Base-by-base conservation (phyloP, 2,113 vertebrate species). In the Nestor notabilis region DNA sequence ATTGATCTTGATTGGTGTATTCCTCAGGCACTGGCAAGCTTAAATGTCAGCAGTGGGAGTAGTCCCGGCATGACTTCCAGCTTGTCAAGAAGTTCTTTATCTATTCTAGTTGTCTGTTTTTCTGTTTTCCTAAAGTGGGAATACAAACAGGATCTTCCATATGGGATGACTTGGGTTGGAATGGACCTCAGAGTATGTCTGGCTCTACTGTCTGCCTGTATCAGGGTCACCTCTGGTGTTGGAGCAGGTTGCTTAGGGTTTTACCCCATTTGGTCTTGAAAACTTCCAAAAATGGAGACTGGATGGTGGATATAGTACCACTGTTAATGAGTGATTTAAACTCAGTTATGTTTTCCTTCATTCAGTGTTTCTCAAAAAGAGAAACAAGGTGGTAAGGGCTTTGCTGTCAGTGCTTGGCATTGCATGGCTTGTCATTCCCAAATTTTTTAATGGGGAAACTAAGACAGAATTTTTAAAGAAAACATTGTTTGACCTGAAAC, bases 11-110 rank as follows among this genome's bases (percentile, higher is more conserved):
- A 79, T 70, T 88, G 84, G 70, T 93, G 49, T 49, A 53, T 17
- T 94, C 65, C 49, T 80, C 70, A 87, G 81, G 87, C 90, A 83
- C 63, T 97, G 96, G 93, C 95, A 96, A 77, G 71, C 95, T 90
- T 94, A 95, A 97, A 97, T 97, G 93, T 96, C 95, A 95, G 82
- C 53, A 80, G 92, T 96, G 85, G 96, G 96, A 91, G 90, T 96
- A 95, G 75, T 95, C 75, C n/a, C 23, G 63, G 70, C 5, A 2
- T 88, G 93, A 85, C 46, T 91, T 79, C 81, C 52, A 94, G 77
- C 80, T 93, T 87, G 78, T 91, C 74, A 84, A 91, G 78, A 71
- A 78, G 58, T 49, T 61, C 69, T 83, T 89, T 76, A 81, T 72
- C 72, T 88, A 4, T 77, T 79, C 43, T 52, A 44, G 69, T 70